Evolutionary conservation across 2,888 invertebrate species (phyloP).

Genomic region (Portevinia maculata): DNA sequence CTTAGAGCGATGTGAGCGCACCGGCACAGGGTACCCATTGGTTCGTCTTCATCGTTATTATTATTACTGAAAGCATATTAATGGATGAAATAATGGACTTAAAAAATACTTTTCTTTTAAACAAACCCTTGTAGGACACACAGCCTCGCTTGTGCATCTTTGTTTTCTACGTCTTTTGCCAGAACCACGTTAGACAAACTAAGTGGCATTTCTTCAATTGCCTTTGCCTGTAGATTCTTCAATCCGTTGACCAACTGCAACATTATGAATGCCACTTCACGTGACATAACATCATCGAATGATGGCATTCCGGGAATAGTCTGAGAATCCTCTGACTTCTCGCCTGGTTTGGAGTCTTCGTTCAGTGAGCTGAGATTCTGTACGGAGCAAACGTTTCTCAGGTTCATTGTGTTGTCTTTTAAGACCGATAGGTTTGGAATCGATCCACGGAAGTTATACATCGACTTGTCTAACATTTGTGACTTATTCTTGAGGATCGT

Average conservation of each 20-base stretch:
- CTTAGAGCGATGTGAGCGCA: constrained; percentile 89
- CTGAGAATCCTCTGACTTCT: constrained; percentile 47
- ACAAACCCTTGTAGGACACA: constrained; percentile 90
- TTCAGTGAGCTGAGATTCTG: constrained; percentile 81
- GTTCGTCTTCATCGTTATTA: constrained; percentile 87
- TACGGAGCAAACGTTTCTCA: constrained; percentile 84
- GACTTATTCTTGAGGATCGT: constrained; percentile 85
- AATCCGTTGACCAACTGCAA: constrained; percentile 91
- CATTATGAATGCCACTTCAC: constrained; percentile 90
- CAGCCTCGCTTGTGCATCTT: constrained; percentile 86
- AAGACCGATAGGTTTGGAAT: constrained; percentile 81
- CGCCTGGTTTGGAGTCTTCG: constrained; percentile 77
- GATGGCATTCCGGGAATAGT: constrained; percentile 79
- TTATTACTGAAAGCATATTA: constrained; percentile 83
- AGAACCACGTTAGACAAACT: constrained; percentile 89
- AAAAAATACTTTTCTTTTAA: neutral
- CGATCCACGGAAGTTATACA: constrained; percentile 82
- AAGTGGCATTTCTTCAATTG: constrained; percentile 90
- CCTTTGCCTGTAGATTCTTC: constrained; percentile 91
- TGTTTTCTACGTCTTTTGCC: constrained; percentile 86
- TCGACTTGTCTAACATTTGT: constrained; percentile 82
- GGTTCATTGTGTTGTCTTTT: constrained; percentile 78
- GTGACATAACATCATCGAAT: constrained; percentile 84
- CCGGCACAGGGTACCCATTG: constrained; percentile 89
- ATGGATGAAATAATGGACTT: neutral